These are phyloP conservation scores for Caenorhabditis plicata DNA, from an alignment of 2,888 invertebrate genomes.

Conservation along the genomic window DNA sequence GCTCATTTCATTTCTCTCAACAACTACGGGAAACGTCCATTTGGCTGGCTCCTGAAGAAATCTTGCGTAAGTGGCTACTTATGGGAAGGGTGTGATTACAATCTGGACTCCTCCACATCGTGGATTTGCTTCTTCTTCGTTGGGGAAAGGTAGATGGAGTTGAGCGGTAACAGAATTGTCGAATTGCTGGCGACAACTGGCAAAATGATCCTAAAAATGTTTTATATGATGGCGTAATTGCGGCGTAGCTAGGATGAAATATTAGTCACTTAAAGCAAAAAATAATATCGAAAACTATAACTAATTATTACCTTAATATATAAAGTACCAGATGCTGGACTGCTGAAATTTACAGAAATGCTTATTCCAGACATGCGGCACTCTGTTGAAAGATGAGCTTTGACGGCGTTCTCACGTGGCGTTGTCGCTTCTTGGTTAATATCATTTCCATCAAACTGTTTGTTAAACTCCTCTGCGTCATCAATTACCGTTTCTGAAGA, in stretches of 20 bases:
- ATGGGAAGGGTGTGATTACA: conserved; percentile 10
- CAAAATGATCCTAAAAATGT: conserved; percentile 36
- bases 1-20: conserved; percentile 58
- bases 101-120: conserved; percentile 57
- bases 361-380: conserved; percentile 59
- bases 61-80: too few species aligned
- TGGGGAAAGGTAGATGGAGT: conserved; percentile 59
- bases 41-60: conserved; percentile 45
- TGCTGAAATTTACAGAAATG: conserved; percentile 48
- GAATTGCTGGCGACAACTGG: conserved; percentile 33
- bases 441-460: conserved; percentile 11
- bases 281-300: too few species aligned
- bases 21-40: conserved; percentile 61
- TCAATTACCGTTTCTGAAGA: conserved; percentile 33
- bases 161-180: conserved; percentile 37
- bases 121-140: conserved; percentile 45
- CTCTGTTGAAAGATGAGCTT: conserved; percentile 55
- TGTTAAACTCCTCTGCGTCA: conserved; percentile 32
- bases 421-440: background rate
- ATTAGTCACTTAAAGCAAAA: background rate
- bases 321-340: conserved; percentile 56
- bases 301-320: conserved; percentile 48
- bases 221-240: too few species aligned
- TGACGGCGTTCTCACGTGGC: too few species aligned
- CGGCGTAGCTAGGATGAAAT: background rate